Conservation (phyloP, 2,797 vertebrate species). For the Syndactyla subalaris region DNA sequence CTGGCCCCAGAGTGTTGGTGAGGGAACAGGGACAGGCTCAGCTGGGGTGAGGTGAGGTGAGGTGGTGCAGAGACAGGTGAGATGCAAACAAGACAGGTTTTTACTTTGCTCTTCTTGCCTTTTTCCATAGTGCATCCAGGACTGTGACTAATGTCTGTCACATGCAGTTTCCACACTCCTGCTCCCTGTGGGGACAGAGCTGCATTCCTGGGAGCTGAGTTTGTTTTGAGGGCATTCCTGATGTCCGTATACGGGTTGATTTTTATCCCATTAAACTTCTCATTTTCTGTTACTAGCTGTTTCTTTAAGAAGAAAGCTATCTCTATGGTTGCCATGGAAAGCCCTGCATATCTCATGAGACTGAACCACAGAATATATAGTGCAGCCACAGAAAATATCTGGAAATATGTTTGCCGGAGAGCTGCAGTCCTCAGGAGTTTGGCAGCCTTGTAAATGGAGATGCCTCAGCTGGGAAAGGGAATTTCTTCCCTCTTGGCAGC, state of each 20-base stretch:
- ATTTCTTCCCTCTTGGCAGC: neutral
- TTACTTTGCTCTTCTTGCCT: neutral
- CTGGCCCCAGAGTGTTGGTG: neutral
- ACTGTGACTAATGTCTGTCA: neutral
- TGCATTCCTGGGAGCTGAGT: neutral
- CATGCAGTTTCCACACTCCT: neutral
- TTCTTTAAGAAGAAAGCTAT: conserved; percentile 56
- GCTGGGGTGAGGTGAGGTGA: neutral
- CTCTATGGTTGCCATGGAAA: conserved; percentile 66
- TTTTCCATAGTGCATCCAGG: neutral
- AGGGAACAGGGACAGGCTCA: neutral
- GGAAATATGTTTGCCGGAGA: conserved; percentile 33
- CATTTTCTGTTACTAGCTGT: neutral
- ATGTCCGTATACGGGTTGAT: neutral
- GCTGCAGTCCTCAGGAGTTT: conserved; percentile 17
- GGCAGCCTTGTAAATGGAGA: conserved; percentile 27
- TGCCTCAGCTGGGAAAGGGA: neutral
- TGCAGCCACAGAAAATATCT: conserved; percentile 40
- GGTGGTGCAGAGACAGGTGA: neutral
- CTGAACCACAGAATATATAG: conserved; percentile 46
- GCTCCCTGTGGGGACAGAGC: neutral
- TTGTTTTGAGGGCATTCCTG: neutral
- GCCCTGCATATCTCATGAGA: conserved; percentile 30
- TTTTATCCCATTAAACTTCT: neutral
- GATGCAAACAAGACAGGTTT: neutral